phyloP scores from a whole-genome alignment of 2,113 vertebrate genomes.

The Mohoua ochrocephala region DNA sequence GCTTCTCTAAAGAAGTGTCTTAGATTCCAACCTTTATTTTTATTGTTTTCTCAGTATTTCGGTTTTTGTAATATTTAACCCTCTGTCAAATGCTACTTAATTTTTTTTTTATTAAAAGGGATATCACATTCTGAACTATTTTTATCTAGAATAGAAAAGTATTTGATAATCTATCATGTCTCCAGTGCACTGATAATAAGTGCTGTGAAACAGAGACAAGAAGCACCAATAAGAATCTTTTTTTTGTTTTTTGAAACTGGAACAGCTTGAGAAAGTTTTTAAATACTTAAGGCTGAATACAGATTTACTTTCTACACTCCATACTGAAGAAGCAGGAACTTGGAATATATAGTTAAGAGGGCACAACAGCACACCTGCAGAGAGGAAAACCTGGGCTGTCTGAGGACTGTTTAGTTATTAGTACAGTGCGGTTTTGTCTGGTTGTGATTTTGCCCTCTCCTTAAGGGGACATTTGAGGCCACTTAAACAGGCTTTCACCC shows the following conservation, averaged over 20 bases:
- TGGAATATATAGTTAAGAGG: background rate
- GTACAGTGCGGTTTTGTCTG: accelerated
- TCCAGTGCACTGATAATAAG: background rate
- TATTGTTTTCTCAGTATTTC: background rate
- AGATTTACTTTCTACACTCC: background rate
- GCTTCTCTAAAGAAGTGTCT: background rate
- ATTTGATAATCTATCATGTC: background rate
- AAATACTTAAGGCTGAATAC: background rate
- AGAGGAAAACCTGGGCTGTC: background rate
- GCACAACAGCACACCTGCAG: background rate
- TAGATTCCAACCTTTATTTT: background rate
- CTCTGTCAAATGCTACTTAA: background rate
- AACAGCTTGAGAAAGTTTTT: background rate
- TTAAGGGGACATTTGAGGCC: background rate
- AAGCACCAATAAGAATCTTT: background rate
- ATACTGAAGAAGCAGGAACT: background rate
- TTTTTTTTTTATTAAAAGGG: background rate
- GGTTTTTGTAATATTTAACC: background rate
- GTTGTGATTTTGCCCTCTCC: background rate
- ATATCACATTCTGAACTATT: background rate
- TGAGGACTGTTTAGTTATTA: background rate
- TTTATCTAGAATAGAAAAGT: background rate
- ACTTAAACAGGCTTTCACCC: background rate
- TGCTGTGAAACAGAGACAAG: background rate
- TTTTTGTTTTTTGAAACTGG: background rate